Evolutionary conservation across 2,113 vertebrate genomes (phyloP), one percentile per base, ranked within the genome.

Genomic region (Thymallus thymallus): DNA sequence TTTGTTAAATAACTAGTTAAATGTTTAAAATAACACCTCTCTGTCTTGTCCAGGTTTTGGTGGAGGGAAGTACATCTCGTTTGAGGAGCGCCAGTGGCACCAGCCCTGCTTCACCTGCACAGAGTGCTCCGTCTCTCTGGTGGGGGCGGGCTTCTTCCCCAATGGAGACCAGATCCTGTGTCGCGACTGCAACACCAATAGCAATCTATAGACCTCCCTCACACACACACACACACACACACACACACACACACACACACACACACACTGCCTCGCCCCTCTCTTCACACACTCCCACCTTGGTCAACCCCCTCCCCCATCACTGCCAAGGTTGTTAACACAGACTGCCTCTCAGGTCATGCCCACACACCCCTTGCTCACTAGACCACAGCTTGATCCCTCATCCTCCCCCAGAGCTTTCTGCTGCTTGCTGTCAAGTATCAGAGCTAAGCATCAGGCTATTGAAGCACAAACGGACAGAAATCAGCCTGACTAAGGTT

Each of bases 71-170:
- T 99, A 99, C 9, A 94, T 99, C 91, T 99, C 98, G 74, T 99
- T 98, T 6, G 98, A 98, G 93, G 97, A 99, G 2, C 95, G 96
- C 12, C 97, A 98, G 87, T 99, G 98, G 98, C 98, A 99, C 87
- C 97, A 99, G 87, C 90, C 94, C 4, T 99, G 98, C 90, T 99
- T 99, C 87, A 95, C 92, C 88, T 99, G 98, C 2, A 93, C 95
- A 55, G 93, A 95, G 80, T 99, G 98, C 88, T 94, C 93, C 5
- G 91, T 95, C 23, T 96, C 97, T 0, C 94, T 99, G 81, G 97
- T 99, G 45, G 97, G 98, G 20, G 95, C 96, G 20, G 97, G 98
- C 74, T 99, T 99, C 79, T 95, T 98, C 89, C 98, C 98, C 0
- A 91, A 96, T 0, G 94, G 92, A 0, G 91, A 96, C 0, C 89